These are phyloP conservation scores for Coracopsis vasa DNA, from an alignment of 2,113 vertebrate species.

Conservation along the genomic window DNA sequence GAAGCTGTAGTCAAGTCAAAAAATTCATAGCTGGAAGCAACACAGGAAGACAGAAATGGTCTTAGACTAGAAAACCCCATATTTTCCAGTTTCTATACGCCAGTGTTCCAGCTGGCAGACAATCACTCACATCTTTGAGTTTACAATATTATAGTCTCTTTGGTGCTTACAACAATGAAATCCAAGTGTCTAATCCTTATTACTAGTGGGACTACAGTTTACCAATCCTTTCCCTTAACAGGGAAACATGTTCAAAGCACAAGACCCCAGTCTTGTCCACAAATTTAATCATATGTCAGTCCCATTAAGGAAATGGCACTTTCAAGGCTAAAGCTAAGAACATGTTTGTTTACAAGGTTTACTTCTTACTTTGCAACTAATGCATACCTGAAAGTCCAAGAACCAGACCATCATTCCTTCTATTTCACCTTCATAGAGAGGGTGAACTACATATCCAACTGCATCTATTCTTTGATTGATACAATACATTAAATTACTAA, in stretches of 20 bases:
- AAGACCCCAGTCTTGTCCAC: neutral
- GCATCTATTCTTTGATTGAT: neutral
- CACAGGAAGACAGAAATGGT: accelerated
- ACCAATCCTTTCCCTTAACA: neutral
- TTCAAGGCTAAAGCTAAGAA: neutral
- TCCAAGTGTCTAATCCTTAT: neutral
- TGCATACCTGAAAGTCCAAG: neutral
- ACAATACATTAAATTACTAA: neutral
- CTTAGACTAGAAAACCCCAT: neutral
- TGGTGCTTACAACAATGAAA: neutral
- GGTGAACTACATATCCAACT: neutral
- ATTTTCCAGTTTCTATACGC: neutral
- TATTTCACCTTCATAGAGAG: neutral
- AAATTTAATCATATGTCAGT: neutral
- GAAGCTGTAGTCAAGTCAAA: neutral
- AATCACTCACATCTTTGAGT: neutral
- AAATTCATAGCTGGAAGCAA: neutral
- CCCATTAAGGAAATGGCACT: neutral
- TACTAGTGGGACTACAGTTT: neutral
- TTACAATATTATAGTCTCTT: neutral
- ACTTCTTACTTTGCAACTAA: neutral
- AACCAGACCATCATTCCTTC: neutral
- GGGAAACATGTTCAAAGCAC: neutral
- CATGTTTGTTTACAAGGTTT: neutral
- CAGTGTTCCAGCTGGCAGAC: neutral